Evolutionary conservation across 1,140 invertebrate species (phyloP).

Genomic region (Drosophila murphyi): DNA sequence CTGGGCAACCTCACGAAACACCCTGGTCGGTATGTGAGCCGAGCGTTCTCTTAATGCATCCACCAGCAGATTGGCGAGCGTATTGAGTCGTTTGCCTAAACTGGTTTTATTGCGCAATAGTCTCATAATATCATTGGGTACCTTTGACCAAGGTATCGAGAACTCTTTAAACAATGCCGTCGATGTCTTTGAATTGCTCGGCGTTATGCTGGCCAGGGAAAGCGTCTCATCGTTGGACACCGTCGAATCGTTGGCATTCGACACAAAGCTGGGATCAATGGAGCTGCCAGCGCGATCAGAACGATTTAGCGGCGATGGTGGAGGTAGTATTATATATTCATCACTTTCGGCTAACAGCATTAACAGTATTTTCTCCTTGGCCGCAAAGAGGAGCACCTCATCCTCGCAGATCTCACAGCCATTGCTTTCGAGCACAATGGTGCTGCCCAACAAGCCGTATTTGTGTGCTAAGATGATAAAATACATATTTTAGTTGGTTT

Average conservation of each 20-base stretch:
- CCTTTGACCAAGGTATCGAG: conserved; percentile 69
- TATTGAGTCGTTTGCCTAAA: conserved; percentile 67
- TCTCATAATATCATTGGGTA: conserved; percentile 74
- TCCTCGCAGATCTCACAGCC: conserved; percentile 75
- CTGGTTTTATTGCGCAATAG: conserved; percentile 54
- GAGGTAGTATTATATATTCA: conserved; percentile 68
- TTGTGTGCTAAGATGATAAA: conserved; percentile 56
- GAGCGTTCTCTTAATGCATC: conserved; percentile 62
- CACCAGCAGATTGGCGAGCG: conserved; percentile 63
- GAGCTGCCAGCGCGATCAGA: conserved; percentile 72
- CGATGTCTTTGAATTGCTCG: conserved; percentile 56
- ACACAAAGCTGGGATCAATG: conserved; percentile 70
- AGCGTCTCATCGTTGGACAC: conserved; percentile 71
- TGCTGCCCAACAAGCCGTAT: conserved; percentile 62
- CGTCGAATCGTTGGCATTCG: conserved; percentile 70
- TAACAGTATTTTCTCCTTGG: conserved; percentile 70
- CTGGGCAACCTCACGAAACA: conserved; percentile 70
- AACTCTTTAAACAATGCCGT: conserved; percentile 69
- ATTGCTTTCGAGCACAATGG: conserved; percentile 71
- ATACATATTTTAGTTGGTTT: background rate
- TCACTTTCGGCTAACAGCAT: conserved; percentile 66
- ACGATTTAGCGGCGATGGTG: conserved; percentile 67
- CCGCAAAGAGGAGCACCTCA: conserved; percentile 67
- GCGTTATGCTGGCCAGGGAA: conserved; percentile 65
- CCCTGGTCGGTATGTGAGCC: conserved; percentile 57